Evolutionary conservation across 1,140 invertebrate species (phyloP).

Genomic region (Lordiphosa stackelbergi): DNA sequence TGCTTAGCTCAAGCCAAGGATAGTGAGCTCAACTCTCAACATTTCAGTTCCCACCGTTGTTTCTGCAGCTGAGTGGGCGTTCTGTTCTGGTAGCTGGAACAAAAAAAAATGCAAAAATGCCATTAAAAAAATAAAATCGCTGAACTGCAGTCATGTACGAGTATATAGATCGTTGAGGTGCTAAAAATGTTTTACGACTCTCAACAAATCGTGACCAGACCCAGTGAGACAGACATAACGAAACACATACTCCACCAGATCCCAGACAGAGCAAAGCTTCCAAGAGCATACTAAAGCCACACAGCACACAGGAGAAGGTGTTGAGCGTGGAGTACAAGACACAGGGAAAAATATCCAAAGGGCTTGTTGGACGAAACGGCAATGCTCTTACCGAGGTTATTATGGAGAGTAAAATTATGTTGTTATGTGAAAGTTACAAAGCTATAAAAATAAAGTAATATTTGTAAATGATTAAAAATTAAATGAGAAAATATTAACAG

Average conservation of each 20-base stretch:
- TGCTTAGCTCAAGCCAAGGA: constrained; percentile 3
- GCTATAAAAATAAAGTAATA: too few relatives aligned
- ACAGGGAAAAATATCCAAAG: neutral
- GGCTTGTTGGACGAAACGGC: neutral
- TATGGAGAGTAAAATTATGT: too few relatives aligned
- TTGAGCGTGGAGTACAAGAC: constrained; percentile 19
- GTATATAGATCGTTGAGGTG: constrained; percentile 68
- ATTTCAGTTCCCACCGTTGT: constrained; percentile 44
- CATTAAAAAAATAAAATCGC: constrained; percentile 49
- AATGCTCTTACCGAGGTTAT: neutral
- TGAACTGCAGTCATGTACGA: constrained; percentile 40
- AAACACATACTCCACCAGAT: constrained; percentile 14
- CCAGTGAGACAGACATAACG: constrained; percentile 39
- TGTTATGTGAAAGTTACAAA: too few relatives aligned
- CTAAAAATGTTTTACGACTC: constrained; percentile 76
- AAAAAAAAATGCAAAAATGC: constrained; percentile 52
- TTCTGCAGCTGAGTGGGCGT: constrained; percentile 54
- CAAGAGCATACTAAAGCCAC: constrained; percentile 14
- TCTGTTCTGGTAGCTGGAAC: constrained; percentile 52
- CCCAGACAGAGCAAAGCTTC: constrained; percentile 10
- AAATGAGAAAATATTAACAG: too few relatives aligned
- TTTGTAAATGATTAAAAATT: too few relatives aligned
- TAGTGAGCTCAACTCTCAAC: constrained; percentile 2
- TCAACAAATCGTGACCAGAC: constrained; percentile 73
- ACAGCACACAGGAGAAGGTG: constrained; percentile 27